Conservation (phyloP, 2,113 vertebrate species). For the Pelobates fuscus region DNA sequence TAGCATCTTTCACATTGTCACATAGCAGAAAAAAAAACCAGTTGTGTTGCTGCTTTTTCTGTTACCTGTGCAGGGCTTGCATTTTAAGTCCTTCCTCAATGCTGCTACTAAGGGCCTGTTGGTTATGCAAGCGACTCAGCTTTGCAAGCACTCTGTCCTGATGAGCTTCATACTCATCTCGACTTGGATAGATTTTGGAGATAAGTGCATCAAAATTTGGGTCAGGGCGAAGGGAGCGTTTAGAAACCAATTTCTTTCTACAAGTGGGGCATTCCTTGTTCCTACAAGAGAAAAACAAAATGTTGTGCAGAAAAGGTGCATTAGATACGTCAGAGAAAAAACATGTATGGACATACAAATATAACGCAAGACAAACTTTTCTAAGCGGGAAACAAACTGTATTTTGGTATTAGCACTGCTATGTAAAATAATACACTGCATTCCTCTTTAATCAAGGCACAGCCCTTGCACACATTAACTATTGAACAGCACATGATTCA, state of each 20-base stretch:
- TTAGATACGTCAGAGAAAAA: too few species aligned
- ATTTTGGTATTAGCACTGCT: too few species aligned
- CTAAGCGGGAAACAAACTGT: too few species aligned
- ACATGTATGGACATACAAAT: too few species aligned
- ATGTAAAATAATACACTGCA: too few species aligned
- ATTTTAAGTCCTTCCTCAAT: conserved; percentile 88
- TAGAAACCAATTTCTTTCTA: conserved; percentile 88
- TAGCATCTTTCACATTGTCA: neutral
- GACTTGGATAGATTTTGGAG: conserved; percentile 89
- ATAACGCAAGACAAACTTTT: too few species aligned
- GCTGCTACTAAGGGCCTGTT: conserved; percentile 84
- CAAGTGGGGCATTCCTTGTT: conserved; percentile 92
- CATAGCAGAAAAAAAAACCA: neutral
- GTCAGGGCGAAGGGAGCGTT: conserved; percentile 82
- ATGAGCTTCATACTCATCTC: conserved; percentile 89
- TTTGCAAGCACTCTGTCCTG: conserved; percentile 84
- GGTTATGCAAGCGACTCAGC: conserved; percentile 86
- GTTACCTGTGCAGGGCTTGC: conserved; percentile 86
- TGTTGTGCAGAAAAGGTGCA: too few species aligned
- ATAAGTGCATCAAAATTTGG: conserved; percentile 90
- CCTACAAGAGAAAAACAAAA: conserved; percentile 63
- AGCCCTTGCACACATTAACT: too few species aligned
- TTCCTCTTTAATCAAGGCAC: too few species aligned
- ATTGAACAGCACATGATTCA: too few species aligned
- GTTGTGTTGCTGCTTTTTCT: too few species aligned